Percentiles rank a stretch among this genome's conserved stretches.
Evolutionary conservation across 2,797 vertebrate species (phyloP).

Genomic region (Cephalopachus bancanus): DNA sequence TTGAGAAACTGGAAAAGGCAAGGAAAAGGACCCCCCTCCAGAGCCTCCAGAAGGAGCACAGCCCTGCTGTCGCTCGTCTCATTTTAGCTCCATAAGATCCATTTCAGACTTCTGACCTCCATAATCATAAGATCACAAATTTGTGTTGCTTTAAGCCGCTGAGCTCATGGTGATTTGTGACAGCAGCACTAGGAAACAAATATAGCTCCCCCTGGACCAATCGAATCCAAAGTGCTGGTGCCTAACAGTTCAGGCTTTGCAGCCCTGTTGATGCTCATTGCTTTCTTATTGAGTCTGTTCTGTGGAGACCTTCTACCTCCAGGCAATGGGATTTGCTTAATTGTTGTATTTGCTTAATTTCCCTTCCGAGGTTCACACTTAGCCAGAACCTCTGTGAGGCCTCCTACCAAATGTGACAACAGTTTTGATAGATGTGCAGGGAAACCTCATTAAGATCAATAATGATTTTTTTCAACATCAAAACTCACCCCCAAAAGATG

Average conservation of each 20-base stretch:
- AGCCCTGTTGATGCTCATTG: no score
- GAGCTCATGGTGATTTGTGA: neutral
- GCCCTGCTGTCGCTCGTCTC: neutral
- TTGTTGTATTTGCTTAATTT: neutral
- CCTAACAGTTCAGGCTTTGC: neutral
- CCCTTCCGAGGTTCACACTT: neutral
- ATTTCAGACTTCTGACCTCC: neutral
- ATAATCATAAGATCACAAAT: neutral
- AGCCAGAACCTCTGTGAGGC: neutral
- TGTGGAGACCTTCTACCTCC: neutral
- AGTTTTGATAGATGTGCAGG: neutral
- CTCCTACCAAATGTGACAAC: constrained; percentile 71
- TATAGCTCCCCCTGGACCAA: neutral
- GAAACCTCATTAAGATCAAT: neutral
- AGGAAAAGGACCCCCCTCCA: neutral
- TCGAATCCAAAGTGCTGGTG: accelerated
- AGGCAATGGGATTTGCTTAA: neutral
- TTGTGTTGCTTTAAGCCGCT: neutral
- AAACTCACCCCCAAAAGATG: neutral
- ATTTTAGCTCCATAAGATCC: neutral
- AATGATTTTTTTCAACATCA: neutral
- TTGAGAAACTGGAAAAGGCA: neutral
- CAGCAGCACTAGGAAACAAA: neutral
- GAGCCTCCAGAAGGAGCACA: neutral
- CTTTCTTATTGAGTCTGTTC: neutral